Conservation (phyloP, 2,113 vertebrate species). For the Xiphophorus couchianus region DNA sequence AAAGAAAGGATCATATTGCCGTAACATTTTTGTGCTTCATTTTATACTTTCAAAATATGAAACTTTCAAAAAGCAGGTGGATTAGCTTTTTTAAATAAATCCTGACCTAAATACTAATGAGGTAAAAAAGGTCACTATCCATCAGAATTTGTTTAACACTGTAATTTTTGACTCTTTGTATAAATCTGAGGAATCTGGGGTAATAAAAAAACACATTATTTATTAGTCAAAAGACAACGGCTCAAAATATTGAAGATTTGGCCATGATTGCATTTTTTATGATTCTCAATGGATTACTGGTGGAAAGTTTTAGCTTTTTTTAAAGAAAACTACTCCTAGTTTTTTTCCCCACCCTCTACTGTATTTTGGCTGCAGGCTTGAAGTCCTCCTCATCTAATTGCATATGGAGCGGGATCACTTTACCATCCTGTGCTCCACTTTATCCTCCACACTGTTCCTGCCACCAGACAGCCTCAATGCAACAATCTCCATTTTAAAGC, state of each 20-base stretch:
- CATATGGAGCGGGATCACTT: conserved; percentile 70
- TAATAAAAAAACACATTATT: no score
- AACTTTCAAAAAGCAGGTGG: not conserved
- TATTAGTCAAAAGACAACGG: no score
- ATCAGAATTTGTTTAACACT: not conserved
- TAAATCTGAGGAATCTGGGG: no score
- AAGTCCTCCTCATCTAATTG: conserved; percentile 69
- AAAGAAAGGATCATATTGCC: not conserved
- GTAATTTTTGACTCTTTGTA: no score
- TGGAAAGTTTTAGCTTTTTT: not conserved
- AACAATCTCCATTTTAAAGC: conserved; percentile 73
- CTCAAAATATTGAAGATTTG: no score
- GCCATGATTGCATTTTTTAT: no score
- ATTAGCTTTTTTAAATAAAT: not conserved
- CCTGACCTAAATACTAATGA: no score
- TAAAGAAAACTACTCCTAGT: not conserved
- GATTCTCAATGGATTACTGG: not conserved
- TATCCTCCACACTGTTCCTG: conserved; percentile 46
- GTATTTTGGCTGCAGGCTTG: conserved; percentile 42
- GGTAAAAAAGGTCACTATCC: no score
- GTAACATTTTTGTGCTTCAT: not conserved
- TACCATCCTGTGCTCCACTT: conserved; percentile 43
- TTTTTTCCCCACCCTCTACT: conserved; percentile 4
- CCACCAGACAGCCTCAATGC: conserved; percentile 60
- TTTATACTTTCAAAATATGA: no score